phyloP scores from a whole-genome alignment of 2,888 invertebrate genomes.

The Pemphredon lugubris region DNA sequence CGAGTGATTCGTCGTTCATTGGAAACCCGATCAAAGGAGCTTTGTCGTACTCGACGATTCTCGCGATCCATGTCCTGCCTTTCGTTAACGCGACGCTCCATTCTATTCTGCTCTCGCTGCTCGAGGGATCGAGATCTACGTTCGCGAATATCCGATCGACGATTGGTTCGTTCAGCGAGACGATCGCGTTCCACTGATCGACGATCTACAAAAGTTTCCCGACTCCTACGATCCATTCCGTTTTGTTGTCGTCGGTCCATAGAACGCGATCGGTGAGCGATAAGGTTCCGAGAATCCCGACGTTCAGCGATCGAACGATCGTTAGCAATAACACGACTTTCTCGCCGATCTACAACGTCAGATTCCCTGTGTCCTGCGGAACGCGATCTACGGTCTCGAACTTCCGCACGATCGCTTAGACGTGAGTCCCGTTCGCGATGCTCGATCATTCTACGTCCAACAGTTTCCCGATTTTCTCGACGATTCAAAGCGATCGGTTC shows the following conservation, averaged over 20 bases:
- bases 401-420: conserved; percentile 10
- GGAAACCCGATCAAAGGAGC: background rate
- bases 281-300: conserved; percentile 18
- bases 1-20: conserved; percentile 1
- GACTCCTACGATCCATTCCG: conserved; percentile 4
- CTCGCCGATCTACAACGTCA: background rate
- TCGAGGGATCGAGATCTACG: conserved; percentile 5
- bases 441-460: conserved; percentile 33
- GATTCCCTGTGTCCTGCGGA: background rate
- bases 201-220: background rate
- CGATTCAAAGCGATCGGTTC: conserved; percentile 2
- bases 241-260: conserved; percentile 16
- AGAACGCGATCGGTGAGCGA: conserved; percentile 16
- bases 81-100: conserved; percentile 23
- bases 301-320: conserved; percentile 24
- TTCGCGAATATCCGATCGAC: conserved; percentile 19
- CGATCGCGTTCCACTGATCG: conserved; percentile 18
- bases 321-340: conserved; percentile 7
- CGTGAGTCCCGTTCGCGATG: conserved; percentile 7
- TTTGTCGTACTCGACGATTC: conserved; percentile 13
- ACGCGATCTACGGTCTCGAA: conserved; percentile 23
- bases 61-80: conserved; percentile 15
- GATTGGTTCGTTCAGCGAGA: conserved; percentile 9
- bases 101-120: background rate
- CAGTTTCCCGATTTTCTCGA: conserved; percentile 13